phyloP scores from a whole-genome alignment of 2,113 vertebrate species.

The Cyphomyrus plagiostoma region DNA sequence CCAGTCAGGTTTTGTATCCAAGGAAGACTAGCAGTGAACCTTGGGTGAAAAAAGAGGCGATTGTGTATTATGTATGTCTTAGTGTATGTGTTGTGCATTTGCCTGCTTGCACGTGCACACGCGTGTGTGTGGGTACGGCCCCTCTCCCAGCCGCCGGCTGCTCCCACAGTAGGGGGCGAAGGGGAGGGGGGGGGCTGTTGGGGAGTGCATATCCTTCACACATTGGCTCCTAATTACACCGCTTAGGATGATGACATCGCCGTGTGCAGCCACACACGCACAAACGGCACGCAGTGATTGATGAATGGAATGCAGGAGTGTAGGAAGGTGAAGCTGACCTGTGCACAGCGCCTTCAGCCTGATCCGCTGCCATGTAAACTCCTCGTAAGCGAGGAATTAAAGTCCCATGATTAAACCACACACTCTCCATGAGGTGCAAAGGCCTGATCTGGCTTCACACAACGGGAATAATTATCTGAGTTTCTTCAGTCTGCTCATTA shows the following conservation, averaged over 20 bases:
- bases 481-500: neutral
- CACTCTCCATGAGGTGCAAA: neutral
- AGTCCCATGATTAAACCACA: neutral
- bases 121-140: neutral
- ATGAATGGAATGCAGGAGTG: neutral
- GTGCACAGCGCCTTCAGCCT: neutral
- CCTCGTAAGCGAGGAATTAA: neutral
- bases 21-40: neutral
- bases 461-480: slow-evolving; percentile 6
- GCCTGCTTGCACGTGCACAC: neutral
- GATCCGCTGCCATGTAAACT: neutral
- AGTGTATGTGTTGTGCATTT: neutral
- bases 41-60: neutral
- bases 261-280: neutral
- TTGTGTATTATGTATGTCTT: neutral
- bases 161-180: neutral
- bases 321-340: neutral
- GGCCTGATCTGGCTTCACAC: neutral
- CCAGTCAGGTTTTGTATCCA: neutral
- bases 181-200: no score
- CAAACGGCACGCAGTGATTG: neutral
- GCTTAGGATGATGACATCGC: slow-evolving; percentile 17
- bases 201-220: neutral
- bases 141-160: neutral
- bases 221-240: slow-evolving; percentile 10